Evolutionary conservation across 2,113 vertebrate genomes (phyloP).

Genomic region (Osmerus eperlanus): DNA sequence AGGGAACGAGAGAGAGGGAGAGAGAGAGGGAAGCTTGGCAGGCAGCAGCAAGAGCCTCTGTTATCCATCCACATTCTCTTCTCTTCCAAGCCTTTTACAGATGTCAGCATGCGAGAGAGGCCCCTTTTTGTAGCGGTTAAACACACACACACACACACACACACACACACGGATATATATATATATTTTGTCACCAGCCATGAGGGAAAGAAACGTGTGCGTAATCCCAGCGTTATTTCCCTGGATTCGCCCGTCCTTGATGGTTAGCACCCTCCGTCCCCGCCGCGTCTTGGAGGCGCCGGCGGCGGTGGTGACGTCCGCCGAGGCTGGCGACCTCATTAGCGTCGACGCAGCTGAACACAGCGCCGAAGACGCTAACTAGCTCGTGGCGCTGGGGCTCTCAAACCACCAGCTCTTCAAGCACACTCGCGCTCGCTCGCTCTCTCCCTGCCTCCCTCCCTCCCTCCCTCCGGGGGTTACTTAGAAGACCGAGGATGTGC

Average conservation of each 20-base stretch:
- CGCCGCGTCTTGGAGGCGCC: too few relatives aligned
- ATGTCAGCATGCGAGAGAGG: neutral
- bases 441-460: neutral
- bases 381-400: too few relatives aligned
- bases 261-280: neutral
- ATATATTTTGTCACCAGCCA: neutral
- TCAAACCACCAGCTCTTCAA: too few relatives aligned
- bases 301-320: too few relatives aligned
- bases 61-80: neutral
- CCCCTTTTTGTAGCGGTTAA: neutral
- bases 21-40: conserved; percentile 6
- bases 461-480: neutral
- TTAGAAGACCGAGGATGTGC: too few relatives aligned
- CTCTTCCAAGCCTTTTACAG: conserved; percentile 12
- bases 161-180: neutral
- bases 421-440: neutral
- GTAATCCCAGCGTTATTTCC: conserved; percentile 9
- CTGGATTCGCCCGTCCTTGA: conserved; percentile 21
- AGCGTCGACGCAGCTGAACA: too few relatives aligned
- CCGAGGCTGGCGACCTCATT: too few relatives aligned
- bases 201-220: too few relatives aligned
- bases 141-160: neutral
- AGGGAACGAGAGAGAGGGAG: too few relatives aligned
- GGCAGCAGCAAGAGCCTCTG: neutral
- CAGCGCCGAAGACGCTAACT: too few relatives aligned